Percentiles rank a stretch among this genome's conserved stretches.
These are phyloP conservation scores for Goniozus legneri DNA, from an alignment of 1,140 invertebrate genomes.

Conservation along the genomic window DNA sequence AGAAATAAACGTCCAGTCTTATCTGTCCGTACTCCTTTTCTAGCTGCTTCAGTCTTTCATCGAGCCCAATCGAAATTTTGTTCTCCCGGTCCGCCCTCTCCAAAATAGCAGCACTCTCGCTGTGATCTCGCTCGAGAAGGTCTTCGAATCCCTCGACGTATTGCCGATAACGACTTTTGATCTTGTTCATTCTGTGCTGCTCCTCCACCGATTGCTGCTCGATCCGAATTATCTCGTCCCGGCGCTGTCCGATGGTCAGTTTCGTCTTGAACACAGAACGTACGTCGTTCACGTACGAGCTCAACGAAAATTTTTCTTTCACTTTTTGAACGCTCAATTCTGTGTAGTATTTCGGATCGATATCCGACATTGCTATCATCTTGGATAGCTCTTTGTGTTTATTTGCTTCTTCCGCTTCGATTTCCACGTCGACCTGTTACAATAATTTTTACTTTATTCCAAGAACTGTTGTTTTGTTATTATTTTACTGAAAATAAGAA, in stretches of 20 bases:
- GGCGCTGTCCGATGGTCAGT: constrained; percentile 57
- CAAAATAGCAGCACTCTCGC: constrained; percentile 58
- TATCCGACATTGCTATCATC: constrained; percentile 43
- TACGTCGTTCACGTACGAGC: constrained; percentile 58
- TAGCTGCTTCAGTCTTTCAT: constrained; percentile 41
- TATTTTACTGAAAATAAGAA: too few species aligned
- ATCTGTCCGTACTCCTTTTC: constrained; percentile 45
- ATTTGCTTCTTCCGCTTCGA: constrained; percentile 21
- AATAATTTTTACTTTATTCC: too few species aligned
- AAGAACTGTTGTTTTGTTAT: neutral
- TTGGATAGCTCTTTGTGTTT: constrained; percentile 22
- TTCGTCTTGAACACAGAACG: constrained; percentile 56
- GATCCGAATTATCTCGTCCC: constrained; percentile 60
- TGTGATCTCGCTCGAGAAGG: constrained; percentile 61
- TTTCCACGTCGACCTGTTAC: constrained; percentile 29
- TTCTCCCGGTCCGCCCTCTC: constrained; percentile 53
- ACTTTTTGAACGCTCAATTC: constrained; percentile 57
- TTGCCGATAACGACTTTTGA: constrained; percentile 42
- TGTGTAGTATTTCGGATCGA: constrained; percentile 62
- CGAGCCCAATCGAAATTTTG: constrained; percentile 50
- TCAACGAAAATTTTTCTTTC: constrained; percentile 53
- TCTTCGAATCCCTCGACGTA: constrained; percentile 62
- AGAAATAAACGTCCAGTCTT: constrained; percentile 59
- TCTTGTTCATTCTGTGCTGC: constrained; percentile 45
- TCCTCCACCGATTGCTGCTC: constrained; percentile 61